A percentile compares a stretch with the other conserved stretches of the same genome.
Evolutionary conservation across 2,113 vertebrate species (phyloP).

Genomic region (Columba janthina): DNA sequence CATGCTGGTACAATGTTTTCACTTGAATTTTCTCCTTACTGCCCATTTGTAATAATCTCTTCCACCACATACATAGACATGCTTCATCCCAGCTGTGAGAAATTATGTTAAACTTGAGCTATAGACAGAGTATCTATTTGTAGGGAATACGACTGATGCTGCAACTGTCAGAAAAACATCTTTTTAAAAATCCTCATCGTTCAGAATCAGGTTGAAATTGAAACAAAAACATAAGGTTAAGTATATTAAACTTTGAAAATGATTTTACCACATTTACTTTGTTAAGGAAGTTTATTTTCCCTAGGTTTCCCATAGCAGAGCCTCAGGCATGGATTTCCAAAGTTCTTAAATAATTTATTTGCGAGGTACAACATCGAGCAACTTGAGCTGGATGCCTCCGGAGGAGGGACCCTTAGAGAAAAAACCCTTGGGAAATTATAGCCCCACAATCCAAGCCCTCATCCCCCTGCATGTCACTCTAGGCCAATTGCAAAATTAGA

Average conservation of each 20-base stretch:
- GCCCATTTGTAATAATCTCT: constrained; percentile 26
- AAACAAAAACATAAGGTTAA: neutral
- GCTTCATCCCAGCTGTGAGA: constrained; percentile 15
- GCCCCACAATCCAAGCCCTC: no score
- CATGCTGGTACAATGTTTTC: neutral
- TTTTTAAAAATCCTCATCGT: neutral
- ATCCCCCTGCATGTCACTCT: no score
- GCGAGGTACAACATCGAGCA: no score
- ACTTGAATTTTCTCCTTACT: constrained; percentile 3
- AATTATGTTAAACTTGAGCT: constrained; percentile 24
- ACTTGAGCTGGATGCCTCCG: no score
- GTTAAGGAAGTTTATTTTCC: no score
- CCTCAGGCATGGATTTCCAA: no score
- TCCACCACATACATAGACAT: neutral
- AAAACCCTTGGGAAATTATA: no score
- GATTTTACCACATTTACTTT: neutral
- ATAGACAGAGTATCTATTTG: neutral
- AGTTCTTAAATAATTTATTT: no score
- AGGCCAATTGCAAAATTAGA: no score
- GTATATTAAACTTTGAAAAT: neutral
- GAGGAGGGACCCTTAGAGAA: no score
- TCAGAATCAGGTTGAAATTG: neutral
- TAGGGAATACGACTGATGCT: neutral
- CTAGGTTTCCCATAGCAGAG: no score
- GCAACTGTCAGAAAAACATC: neutral